Conservation (phyloP, 1,140 invertebrate genomes). For the Drusus annulatus region DNA sequence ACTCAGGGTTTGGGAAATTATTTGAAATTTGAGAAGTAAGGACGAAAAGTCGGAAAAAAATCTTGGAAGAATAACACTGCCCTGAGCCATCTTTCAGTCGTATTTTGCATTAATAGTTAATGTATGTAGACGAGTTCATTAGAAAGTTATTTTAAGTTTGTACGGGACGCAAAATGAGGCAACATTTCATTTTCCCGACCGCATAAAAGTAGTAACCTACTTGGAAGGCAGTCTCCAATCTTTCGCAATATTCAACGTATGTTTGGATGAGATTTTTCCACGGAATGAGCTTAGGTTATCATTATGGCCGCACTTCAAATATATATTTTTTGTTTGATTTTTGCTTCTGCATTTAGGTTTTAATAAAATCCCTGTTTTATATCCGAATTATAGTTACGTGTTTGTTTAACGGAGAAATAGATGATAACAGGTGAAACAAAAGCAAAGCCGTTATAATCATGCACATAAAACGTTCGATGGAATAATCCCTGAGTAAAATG, state of each 20-base stretch:
- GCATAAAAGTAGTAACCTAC: slow-evolving; percentile 1
- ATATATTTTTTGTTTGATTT: too few relatives aligned
- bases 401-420: too few relatives aligned
- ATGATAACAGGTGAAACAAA: too few relatives aligned
- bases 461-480: too few relatives aligned
- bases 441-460: too few relatives aligned
- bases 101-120: slow-evolving; percentile 27
- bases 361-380: too few relatives aligned
- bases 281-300: too few relatives aligned
- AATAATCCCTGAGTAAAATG: too few relatives aligned
- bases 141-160: slow-evolving; percentile 31
- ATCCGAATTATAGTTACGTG: too few relatives aligned
- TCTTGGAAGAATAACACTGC: slow-evolving; percentile 24
- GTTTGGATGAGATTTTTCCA: too few relatives aligned
- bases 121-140: slow-evolving; percentile 31
- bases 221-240: slow-evolving; percentile 13
- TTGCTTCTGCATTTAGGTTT: too few relatives aligned
- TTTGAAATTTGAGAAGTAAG: neutral
- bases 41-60: slow-evolving; percentile 19
- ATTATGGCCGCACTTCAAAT: too few relatives aligned
- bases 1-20: neutral
- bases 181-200: slow-evolving; percentile 30
- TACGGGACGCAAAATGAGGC: slow-evolving; percentile 26
- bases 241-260: neutral
- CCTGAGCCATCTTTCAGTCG: slow-evolving; percentile 18